Evolutionary conservation across 2,113 vertebrate species (phyloP).

Genomic region (Psettodes erumei): DNA sequence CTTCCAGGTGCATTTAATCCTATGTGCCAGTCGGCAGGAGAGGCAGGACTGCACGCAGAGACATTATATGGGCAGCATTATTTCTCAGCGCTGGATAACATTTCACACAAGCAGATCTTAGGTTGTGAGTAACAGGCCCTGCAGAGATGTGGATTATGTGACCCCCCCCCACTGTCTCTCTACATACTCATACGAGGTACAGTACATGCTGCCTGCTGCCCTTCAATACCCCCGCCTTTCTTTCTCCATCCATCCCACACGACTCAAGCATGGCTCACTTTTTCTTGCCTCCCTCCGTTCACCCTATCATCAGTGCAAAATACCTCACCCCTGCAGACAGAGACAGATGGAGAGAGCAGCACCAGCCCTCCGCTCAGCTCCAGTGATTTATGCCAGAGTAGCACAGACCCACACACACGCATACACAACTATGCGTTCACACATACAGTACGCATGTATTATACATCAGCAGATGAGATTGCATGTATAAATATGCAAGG

Average conservation of each 20-base stretch:
- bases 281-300: slow-evolving; percentile 56
- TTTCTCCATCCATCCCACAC: slow-evolving; percentile 65
- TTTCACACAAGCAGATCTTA: slow-evolving; percentile 58
- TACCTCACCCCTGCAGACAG: slow-evolving; percentile 77
- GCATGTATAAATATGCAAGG: slow-evolving; percentile 61
- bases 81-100: slow-evolving; percentile 52
- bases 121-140: slow-evolving; percentile 57
- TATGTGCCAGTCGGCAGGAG: slow-evolving; percentile 28
- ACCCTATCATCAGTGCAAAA: slow-evolving; percentile 75
- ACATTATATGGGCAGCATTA: slow-evolving; percentile 41
- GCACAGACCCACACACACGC: slow-evolving; percentile 29
- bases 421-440: slow-evolving; percentile 38
- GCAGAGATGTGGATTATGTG: slow-evolving; percentile 62
- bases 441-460: slow-evolving; percentile 57
- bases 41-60: slow-evolving; percentile 31
- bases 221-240: slow-evolving; percentile 52
- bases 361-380: slow-evolving; percentile 70
- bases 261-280: slow-evolving; percentile 61
- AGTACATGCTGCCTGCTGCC: slow-evolving; percentile 33
- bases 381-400: slow-evolving; percentile 74
- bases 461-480: slow-evolving; percentile 58
- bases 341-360: slow-evolving; percentile 78
- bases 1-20: slow-evolving; percentile 36
- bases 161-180: slow-evolving; percentile 27
- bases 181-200: slow-evolving; percentile 38